Percentiles rank a stretch among this genome's conserved stretches.
These are phyloP conservation scores for Balearica regulorum DNA, from an alignment of 2,797 vertebrate species.

Conservation along the genomic window DNA sequence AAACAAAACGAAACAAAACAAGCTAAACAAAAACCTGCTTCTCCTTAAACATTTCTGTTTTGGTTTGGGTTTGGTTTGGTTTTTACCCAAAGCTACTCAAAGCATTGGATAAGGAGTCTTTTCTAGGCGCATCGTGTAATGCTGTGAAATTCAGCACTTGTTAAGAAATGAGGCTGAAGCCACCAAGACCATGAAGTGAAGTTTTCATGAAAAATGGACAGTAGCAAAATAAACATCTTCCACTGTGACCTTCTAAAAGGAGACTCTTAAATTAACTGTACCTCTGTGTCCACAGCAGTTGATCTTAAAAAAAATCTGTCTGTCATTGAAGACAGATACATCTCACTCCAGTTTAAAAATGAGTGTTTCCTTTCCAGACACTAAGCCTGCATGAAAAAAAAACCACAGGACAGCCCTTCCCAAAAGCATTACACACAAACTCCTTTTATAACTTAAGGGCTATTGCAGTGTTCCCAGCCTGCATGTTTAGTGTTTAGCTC, in stretches of 20 bases:
- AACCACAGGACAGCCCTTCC: fast-evolving
- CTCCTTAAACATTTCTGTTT: not conserved
- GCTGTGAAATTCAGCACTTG: not conserved
- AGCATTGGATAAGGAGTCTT: not conserved
- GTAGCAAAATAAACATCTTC: not conserved
- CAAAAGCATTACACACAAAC: not conserved
- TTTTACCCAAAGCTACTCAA: not conserved
- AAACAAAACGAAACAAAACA: not conserved
- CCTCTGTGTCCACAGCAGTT: not conserved
- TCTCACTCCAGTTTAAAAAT: not conserved
- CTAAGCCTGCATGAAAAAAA: not conserved
- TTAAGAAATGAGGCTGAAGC: not conserved
- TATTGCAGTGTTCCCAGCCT: not conserved
- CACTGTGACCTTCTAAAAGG: not conserved
- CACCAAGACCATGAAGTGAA: not conserved
- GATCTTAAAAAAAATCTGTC: not conserved
- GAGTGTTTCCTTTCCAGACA: not conserved
- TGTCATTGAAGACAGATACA: not conserved
- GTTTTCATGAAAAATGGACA: not conserved
- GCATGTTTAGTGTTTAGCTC: not conserved
- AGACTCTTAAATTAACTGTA: not conserved
- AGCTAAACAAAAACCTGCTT: not conserved
- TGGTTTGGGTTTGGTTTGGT: fast-evolving
- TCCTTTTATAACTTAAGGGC: not conserved
- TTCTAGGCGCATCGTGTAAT: not conserved